Evolutionary conservation across 2,797 vertebrate genomes (phyloP).

Genomic region (Enteromius thamalakanensis): DNA sequence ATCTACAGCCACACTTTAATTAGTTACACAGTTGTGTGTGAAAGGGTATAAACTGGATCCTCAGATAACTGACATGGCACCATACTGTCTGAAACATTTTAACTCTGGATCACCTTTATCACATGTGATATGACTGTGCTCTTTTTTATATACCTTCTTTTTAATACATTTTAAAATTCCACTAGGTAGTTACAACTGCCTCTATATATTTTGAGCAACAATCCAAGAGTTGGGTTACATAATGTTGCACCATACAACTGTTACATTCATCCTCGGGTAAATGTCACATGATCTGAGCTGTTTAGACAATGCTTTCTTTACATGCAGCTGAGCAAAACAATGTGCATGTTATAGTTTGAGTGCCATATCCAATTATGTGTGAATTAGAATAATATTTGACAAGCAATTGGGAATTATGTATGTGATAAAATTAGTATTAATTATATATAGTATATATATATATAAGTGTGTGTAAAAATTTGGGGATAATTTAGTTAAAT

Average conservation of each 20-base stretch:
- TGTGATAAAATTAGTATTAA: background rate
- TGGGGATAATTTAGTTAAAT: background rate
- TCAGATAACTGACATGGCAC: conserved; percentile 39
- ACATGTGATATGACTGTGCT: background rate
- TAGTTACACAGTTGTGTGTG: conserved; percentile 65
- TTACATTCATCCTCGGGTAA: background rate
- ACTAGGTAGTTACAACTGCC: background rate
- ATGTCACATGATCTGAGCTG: conserved; percentile 19
- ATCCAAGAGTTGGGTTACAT: no score
- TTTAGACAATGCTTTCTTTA: background rate
- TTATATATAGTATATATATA: background rate
- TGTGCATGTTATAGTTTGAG: background rate
- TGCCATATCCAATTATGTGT: background rate
- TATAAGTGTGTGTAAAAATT: background rate
- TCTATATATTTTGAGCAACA: background rate
- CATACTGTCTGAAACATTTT: conserved; percentile 26
- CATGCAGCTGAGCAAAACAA: background rate
- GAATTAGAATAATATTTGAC: conserved; percentile 6
- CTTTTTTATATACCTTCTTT: background rate
- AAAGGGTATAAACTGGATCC: conserved; percentile 34
- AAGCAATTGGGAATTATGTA: background rate
- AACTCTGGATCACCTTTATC: background rate
- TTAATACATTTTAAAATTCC: background rate
- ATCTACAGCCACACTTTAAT: conserved; percentile 61
- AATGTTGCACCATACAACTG: background rate